Evolutionary conservation across 2,888 invertebrate species (phyloP).

Genomic region (Mythimna pallens): DNA sequence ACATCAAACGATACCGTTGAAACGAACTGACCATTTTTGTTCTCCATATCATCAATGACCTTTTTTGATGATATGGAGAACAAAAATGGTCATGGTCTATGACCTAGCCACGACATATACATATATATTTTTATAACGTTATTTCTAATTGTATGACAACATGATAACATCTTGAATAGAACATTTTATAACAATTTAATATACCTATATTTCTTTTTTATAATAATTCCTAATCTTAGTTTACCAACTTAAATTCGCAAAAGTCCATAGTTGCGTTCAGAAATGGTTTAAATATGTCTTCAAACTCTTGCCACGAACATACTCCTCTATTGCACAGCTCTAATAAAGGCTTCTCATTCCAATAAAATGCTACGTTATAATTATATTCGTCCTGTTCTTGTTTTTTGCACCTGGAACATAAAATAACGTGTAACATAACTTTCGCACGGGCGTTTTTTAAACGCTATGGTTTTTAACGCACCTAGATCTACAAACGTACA

Average conservation of each 20-base stretch:
- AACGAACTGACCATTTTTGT: no score
- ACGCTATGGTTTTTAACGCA: not conserved
- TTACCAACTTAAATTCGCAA: conserved; percentile 63
- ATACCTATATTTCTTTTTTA: no score
- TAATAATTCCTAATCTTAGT: not conserved
- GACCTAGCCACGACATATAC: not conserved
- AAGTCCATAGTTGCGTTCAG: conserved; percentile 70
- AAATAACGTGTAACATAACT: not conserved
- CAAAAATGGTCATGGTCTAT: no score
- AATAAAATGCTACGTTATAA: conserved; percentile 79
- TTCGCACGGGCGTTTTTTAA: no score
- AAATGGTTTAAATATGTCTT: conserved; percentile 74
- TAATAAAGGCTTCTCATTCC: conserved; percentile 81
- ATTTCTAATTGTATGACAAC: not conserved
- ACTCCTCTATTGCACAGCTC: conserved; percentile 79
- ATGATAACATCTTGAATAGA: not conserved
- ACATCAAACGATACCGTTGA: no score
- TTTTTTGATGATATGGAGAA: no score
- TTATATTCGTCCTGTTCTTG: conserved; percentile 43
- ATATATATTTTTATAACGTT: not conserved
- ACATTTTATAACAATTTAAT: not conserved
- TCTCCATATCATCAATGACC: no score
- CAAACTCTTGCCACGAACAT: conserved; percentile 82
- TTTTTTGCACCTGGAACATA: conserved; percentile 75
- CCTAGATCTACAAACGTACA: no score